Evolutionary conservation across 2,888 invertebrate species (phyloP).

Genomic region (Dioctria linearis): DNA sequence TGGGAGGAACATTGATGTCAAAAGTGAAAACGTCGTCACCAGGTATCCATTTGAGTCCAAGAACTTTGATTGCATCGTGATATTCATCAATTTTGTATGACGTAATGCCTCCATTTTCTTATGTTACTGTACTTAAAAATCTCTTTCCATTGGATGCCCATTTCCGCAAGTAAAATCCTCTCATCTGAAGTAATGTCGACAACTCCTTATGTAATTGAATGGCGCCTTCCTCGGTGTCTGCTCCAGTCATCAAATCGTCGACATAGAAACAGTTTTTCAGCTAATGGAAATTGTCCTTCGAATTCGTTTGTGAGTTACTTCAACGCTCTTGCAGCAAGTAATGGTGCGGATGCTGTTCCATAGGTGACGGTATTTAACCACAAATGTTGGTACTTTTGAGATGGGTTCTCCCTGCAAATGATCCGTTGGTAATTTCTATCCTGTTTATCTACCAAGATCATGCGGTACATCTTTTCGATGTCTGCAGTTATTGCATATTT

Average conservation of each 20-base stretch:
- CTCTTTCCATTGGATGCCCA: too few species aligned
- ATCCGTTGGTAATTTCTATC: background rate
- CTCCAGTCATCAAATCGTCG: background rate
- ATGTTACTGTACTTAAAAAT: too few species aligned
- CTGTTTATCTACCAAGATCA: background rate
- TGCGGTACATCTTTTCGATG: too few species aligned
- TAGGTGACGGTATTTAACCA: background rate
- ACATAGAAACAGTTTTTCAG: background rate
- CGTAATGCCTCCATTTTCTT: too few species aligned
- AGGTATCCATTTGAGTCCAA: too few species aligned
- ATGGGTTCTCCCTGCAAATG: background rate
- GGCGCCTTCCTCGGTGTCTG: background rate
- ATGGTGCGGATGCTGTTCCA: background rate
- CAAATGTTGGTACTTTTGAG: background rate
- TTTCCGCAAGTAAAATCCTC: too few species aligned
- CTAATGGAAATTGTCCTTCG: background rate
- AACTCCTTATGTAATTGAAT: background rate
- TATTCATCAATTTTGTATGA: too few species aligned
- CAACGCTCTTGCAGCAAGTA: background rate
- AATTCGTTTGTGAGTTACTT: background rate
- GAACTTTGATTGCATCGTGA: too few species aligned
- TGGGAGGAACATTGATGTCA: slow-evolving; percentile 54
- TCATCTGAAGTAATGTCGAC: too few species aligned
- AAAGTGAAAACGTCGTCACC: slow-evolving; percentile 17
- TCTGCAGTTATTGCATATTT: too few species aligned